Percentiles rank a stretch among this genome's conserved stretches.
Conservation (phyloP, 2,888 invertebrate genomes). For the Heliconius cydno region DNA sequence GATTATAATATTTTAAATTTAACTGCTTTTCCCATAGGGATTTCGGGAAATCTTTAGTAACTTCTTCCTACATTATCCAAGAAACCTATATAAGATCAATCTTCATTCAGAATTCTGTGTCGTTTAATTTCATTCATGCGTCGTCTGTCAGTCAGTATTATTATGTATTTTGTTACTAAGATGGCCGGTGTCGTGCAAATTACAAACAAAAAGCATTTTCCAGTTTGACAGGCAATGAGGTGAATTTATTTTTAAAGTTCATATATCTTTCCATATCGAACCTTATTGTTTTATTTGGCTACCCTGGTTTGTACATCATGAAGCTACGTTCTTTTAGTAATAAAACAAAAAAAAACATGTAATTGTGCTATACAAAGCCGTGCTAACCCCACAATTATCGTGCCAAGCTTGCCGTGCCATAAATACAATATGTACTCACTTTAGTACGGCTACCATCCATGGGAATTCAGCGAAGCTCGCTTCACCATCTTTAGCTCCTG, state of each 20-base stretch:
- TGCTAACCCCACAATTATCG: not conserved
- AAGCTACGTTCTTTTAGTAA: not conserved
- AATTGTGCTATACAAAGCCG: not conserved
- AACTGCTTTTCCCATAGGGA: too few species aligned
- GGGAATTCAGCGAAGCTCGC: conserved; percentile 88
- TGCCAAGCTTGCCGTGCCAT: not conserved
- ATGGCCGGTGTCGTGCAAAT: not conserved
- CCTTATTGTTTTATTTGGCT: too few species aligned
- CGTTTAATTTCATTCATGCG: too few species aligned
- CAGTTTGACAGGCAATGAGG: not conserved
- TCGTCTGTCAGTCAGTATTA: too few species aligned
- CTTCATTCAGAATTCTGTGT: too few species aligned
- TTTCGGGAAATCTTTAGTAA: too few species aligned
- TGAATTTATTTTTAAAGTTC: not conserved
- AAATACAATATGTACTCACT: conserved; percentile 49
- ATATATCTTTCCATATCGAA: too few species aligned
- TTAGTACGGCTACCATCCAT: conserved; percentile 88
- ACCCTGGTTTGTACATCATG: too few species aligned
- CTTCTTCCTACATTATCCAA: not conserved
- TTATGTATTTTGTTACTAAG: too few species aligned
- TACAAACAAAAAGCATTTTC: not conserved
- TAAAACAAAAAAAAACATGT: not conserved
- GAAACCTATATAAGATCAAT: too few species aligned
- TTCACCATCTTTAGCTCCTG: conserved; percentile 83
- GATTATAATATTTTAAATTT: too few species aligned